Evolutionary conservation across 2,888 invertebrate species (phyloP), one percentile per base, ranked within the genome.

Genomic region (Bombylius major): DNA sequence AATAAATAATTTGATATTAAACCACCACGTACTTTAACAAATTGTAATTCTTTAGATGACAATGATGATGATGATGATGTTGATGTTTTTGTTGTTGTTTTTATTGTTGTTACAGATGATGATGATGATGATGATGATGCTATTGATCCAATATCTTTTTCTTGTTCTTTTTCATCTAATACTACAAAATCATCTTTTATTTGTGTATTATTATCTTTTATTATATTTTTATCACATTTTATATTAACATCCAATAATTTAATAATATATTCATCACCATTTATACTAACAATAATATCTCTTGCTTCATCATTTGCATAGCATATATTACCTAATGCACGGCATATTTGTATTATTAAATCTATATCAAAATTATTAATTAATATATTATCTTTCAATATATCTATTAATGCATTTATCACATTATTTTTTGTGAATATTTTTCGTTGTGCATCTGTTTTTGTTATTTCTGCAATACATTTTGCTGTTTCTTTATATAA

Each of bases 301-400:
- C 83, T 77, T 23, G 82, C 80, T 65, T 78, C 77, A 76, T 90
- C 87, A 75, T 91, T 90, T 68, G 92, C 86, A 70, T 87, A 93
- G 70, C 90, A 91, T 67, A 94, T 83, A 72, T 94, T 94, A 45
- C 91, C 93, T 32, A 94, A 76, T 5, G 90, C 89, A 65, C 93
- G 79, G 63, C 88, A 87, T 47, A 84, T 81, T 68, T 93, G 89
- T 62, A 84, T 84, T 9, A 83, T 75, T 53, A 83, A 69, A 60
- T 82, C 80, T 59, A 78, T 67, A 60, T 65, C 68, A 59, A 66
- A 66, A 13, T 61, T 63, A 56, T 62, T 60, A 11, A 57, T 58
- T 9, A 57, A 12, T 12, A 44, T 13, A 32, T 45, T 50, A 32
- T 67, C 65, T 65, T 70, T 67, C 54, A 86, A 67, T 61, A 82